Evolutionary conservation across 2,888 invertebrate species (phyloP).

Genomic region (Nomada flava): DNA sequence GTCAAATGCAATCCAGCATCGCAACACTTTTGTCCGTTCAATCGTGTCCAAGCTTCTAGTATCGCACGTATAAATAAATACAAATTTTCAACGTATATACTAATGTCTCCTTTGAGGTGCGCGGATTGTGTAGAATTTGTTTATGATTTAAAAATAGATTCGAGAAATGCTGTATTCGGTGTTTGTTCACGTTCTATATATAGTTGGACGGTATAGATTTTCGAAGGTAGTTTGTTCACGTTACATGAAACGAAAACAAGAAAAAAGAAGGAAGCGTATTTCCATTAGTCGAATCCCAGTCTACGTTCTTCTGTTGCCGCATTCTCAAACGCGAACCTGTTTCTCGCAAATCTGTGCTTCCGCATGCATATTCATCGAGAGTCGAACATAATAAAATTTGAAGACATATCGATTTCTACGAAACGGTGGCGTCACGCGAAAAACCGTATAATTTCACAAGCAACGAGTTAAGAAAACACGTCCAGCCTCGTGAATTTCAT

Average conservation of each 20-base stretch:
- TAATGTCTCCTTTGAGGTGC: too few species aligned
- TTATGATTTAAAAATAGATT: neutral
- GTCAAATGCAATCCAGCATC: neutral
- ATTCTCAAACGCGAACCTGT: conserved; percentile 58
- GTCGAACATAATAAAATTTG: conserved; percentile 33
- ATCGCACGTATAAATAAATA: too few species aligned
- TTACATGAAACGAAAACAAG: neutral
- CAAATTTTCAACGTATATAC: too few species aligned
- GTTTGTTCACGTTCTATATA: conserved; percentile 7
- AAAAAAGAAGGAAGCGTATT: conserved; percentile 31
- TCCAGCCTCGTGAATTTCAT: conserved; percentile 4
- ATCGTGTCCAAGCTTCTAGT: too few species aligned
- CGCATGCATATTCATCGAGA: conserved; percentile 52
- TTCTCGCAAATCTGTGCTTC: conserved; percentile 50
- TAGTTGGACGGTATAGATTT: neutral
- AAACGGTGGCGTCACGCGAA: conserved; percentile 19
- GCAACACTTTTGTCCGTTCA: neutral
- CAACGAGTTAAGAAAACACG: conserved; percentile 10
- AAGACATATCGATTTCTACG: conserved; percentile 41
- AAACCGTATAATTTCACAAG: conserved; percentile 13
- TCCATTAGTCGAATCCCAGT: conserved; percentile 38
- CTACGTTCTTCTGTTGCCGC: conserved; percentile 34
- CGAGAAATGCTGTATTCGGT: neutral
- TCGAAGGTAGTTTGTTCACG: conserved; percentile 7
- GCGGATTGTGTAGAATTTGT: neutral